Base-by-base conservation (phyloP, 2,888 invertebrate species). In the Pinctada fucata region DNA sequence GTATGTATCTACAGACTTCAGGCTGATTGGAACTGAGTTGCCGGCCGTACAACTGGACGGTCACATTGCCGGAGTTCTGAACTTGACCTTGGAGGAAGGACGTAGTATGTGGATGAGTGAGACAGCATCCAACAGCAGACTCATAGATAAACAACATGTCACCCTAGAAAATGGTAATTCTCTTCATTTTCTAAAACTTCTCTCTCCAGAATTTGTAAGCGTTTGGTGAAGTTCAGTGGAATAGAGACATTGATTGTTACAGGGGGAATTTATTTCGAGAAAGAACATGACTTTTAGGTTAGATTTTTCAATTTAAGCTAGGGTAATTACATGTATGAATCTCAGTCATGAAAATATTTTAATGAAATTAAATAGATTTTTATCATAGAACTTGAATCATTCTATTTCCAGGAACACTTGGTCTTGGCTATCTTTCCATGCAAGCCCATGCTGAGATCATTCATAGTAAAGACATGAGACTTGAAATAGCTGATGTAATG, bases 31-130 rank as follows among this genome's bases (percentile, higher is more conserved):
- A 2, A 51, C 10, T 4, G 79, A 80, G n/a, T 16, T 48, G 2
- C 87, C 87, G 5, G 85, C 85, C 1, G 72, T 88, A 47, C 69
- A 84, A 65, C 78, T 86, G 52, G 81, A 84, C 49, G 89, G 89
- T 10, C 84, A 88, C 45, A 51, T 89, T 71, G 82, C 84, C 10
- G 89, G 89, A 13, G 87, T 87, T 10, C 79, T 85, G 76, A 88
- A 88, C 70, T 70, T 89, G 67, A 88, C 88, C 0, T 68, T 88
- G 64, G 88, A 84, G 47, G 85, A 86, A 65, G 76, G 79, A 1
- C 76, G 83, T 45, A 64, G 71, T 66, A 72, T 88, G 72, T 49
- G 73, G 13, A 76, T 88, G 2, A 83, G 81, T 3, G 76, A 73
- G 6, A 83, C 82, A 3, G 89, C 88, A 0, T 82, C 85, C 48